These are phyloP conservation scores for human DNA, from an alignment of 2,113 vertebrate genomes.

Conservation along the genomic window DNA sequence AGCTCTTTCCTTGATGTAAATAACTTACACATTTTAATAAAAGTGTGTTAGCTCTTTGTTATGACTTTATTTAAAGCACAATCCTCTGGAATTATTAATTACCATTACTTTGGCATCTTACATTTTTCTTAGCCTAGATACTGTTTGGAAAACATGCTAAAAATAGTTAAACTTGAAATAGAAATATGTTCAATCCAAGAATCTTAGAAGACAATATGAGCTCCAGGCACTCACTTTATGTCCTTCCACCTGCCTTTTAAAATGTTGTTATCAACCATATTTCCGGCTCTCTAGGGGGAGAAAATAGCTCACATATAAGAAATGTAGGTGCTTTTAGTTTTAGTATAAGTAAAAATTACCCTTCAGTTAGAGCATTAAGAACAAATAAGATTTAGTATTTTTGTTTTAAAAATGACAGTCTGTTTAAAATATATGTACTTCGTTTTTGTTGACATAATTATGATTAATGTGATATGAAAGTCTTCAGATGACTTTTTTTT, in stretches of 20 bases:
- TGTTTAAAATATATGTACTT: background rate
- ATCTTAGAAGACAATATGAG: background rate
- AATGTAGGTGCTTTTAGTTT: background rate
- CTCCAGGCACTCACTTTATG: background rate
- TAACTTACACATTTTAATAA: conserved; percentile 65
- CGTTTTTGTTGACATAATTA: background rate
- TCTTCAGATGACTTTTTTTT: background rate
- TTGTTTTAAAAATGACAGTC: background rate
- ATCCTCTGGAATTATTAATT: conserved; percentile 54
- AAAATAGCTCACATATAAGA: background rate
- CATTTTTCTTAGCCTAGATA: conserved; percentile 58
- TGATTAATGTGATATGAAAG: background rate
- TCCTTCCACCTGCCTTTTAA: conserved; percentile 17
- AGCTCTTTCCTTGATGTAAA: conserved; percentile 50
- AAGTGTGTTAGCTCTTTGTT: conserved; percentile 48
- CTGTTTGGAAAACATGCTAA: conserved; percentile 44
- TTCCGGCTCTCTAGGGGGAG: background rate
- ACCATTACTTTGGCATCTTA: background rate
- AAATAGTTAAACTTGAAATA: conserved; percentile 61
- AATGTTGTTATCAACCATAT: conserved; percentile 40
- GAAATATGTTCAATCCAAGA: conserved; percentile 43
- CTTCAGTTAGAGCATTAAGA: background rate
- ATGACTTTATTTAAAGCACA: conserved; percentile 54
- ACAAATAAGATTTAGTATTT: background rate
- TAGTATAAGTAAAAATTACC: background rate